Evolutionary conservation across 2,888 invertebrate species (phyloP).

Genomic region (Ectemnius continuus): DNA sequence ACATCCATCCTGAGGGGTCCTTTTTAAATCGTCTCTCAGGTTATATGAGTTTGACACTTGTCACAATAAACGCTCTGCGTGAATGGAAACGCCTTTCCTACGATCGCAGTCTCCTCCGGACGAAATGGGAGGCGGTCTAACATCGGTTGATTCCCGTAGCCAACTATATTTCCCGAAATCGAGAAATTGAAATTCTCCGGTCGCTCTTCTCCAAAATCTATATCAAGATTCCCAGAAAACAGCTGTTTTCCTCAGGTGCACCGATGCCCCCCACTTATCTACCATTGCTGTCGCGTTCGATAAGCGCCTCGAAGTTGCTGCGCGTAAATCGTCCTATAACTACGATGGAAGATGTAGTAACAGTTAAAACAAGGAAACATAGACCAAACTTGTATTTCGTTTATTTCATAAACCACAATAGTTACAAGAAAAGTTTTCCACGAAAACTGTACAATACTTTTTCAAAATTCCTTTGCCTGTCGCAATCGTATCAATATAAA

Average conservation of each 20-base stretch:
- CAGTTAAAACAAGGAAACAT: too few relatives aligned
- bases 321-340: too few relatives aligned
- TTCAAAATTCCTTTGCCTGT: too few relatives aligned
- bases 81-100: background rate
- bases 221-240: conserved; percentile 10
- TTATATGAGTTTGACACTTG: conserved; percentile 1
- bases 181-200: too few relatives aligned
- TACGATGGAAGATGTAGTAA: too few relatives aligned
- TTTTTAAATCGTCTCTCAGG: conserved; percentile 22
- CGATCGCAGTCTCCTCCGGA: background rate
- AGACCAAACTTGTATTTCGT: too few relatives aligned
- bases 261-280: background rate
- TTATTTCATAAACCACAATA: too few relatives aligned
- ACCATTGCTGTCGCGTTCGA: background rate
- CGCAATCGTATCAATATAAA: too few relatives aligned
- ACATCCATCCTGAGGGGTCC: conserved; percentile 81
- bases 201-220: background rate
- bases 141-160: background rate
- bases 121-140: background rate
- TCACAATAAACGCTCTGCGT: background rate
- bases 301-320: background rate
- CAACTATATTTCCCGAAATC: too few relatives aligned
- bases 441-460: too few relatives aligned
- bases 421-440: too few relatives aligned
- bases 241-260: conserved; percentile 7